Conservation (phyloP, 2,888 invertebrate species). For the Perizoma flavofasciatum region DNA sequence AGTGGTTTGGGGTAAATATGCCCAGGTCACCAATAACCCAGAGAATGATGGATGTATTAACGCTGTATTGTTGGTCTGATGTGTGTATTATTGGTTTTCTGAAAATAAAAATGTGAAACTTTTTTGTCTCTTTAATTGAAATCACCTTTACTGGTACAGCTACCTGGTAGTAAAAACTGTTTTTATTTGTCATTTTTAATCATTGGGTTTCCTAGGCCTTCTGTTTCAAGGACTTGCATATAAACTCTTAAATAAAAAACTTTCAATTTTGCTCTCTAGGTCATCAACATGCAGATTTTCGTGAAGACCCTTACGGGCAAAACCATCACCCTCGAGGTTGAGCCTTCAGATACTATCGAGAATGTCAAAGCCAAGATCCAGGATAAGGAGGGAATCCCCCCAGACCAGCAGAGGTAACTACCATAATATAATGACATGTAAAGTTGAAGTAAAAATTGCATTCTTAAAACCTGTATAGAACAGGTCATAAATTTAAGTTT, state of each 20-base stretch:
- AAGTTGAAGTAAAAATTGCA: too few relatives aligned
- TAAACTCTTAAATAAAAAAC: not conserved
- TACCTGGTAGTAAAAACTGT: too few relatives aligned
- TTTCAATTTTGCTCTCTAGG: constrained; percentile 40
- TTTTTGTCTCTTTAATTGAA: constrained; percentile 30
- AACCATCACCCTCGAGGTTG: constrained; percentile 97
- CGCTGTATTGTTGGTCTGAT: constrained; percentile 97
- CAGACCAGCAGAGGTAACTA: constrained; percentile 88
- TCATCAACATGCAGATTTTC: constrained; percentile 95
- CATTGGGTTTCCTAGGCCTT: too few relatives aligned
- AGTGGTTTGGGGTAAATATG: constrained; percentile 99
- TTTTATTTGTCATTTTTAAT: too few relatives aligned
- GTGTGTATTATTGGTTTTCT: constrained; percentile 17
- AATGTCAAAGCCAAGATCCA: constrained; percentile 98
- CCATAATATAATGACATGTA: too few relatives aligned
- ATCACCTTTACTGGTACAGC: not conserved
- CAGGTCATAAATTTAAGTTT: too few relatives aligned
- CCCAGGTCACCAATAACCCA: constrained; percentile 99
- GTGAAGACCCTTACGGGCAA: constrained; percentile 97
- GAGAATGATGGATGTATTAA: constrained; percentile 99
- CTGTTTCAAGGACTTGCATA: too few relatives aligned
- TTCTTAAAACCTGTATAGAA: too few relatives aligned
- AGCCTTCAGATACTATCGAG: constrained; percentile 96
- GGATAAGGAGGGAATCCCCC: constrained; percentile 94
- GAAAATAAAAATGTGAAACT: constrained; percentile 45